Percentiles rank a stretch among this genome's conserved stretches.
These are phyloP conservation scores for Chromoteleia sp. DNA, from an alignment of 2,888 invertebrate genomes.

Conservation along the genomic window DNA sequence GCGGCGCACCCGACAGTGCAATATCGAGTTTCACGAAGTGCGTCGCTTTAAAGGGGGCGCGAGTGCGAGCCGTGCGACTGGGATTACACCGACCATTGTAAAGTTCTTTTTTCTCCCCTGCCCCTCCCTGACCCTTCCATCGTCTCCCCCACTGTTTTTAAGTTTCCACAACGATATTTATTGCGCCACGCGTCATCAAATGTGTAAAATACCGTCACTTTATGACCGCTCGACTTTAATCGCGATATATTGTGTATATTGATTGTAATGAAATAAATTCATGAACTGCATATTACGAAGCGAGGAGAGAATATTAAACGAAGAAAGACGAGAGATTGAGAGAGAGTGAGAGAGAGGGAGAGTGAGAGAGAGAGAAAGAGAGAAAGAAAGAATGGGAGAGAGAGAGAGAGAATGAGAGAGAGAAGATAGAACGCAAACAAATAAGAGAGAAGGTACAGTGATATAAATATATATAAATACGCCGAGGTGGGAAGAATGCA, in stretches of 20 bases:
- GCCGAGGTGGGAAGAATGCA: conserved; percentile 63
- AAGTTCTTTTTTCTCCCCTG: conserved; percentile 79
- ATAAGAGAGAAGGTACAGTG: conserved; percentile 64
- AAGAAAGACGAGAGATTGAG: conserved; percentile 36
- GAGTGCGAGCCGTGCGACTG: conserved; percentile 23
- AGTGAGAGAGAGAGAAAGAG: conserved; percentile 27
- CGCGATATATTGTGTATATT: conserved; percentile 82
- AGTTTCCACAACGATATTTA: conserved; percentile 81
- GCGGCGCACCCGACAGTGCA: conserved; percentile 75
- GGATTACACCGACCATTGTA: conserved; percentile 80
- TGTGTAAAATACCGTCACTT: conserved; percentile 84
- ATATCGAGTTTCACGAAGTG: conserved; percentile 76
- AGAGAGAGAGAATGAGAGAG: conserved; percentile 42
- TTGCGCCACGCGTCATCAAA: conserved; percentile 82
- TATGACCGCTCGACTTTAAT: conserved; percentile 80
- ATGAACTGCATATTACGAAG: conserved; percentile 73
- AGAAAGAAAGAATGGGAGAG: conserved; percentile 22
- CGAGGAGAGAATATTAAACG: conserved; percentile 56
- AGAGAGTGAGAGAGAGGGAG: conserved; percentile 14
- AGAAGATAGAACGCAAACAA: conserved; percentile 21
- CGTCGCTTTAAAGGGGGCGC: conserved; percentile 15
- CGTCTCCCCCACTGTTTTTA: conserved; percentile 20
- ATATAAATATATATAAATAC: conserved; percentile 70
- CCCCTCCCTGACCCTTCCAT: not conserved
- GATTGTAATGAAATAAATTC: conserved; percentile 76